Evolutionary conservation across 2,797 vertebrate genomes (phyloP).

Genomic region (Danio choprae): DNA sequence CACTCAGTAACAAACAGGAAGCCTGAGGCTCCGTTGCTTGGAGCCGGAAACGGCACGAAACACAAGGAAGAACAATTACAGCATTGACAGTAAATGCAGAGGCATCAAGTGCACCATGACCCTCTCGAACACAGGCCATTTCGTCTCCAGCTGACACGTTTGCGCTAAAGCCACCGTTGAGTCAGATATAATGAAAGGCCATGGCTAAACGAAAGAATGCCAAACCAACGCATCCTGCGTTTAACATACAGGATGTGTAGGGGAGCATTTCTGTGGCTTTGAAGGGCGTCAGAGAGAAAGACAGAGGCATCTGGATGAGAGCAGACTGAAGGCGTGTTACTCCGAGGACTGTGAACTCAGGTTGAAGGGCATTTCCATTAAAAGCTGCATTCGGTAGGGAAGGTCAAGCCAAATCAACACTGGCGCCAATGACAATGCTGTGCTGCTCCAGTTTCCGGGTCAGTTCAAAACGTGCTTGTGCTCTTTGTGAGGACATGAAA

Average conservation of each 20-base stretch:
- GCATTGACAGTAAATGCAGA: slow-evolving; percentile 69
- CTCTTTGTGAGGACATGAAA: slow-evolving; percentile 47
- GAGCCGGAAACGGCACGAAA: slow-evolving; percentile 81
- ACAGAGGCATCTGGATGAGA: slow-evolving; percentile 50
- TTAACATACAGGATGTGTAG: slow-evolving; percentile 55
- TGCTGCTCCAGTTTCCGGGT: slow-evolving; percentile 51
- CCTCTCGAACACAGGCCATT: slow-evolving; percentile 28
- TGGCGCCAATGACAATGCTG: slow-evolving; percentile 43
- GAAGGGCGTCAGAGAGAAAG: slow-evolving; percentile 44
- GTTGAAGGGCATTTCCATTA: slow-evolving; percentile 48
- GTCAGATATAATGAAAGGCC: slow-evolving; percentile 43
- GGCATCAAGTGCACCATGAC: slow-evolving; percentile 47
- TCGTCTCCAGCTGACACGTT: slow-evolving; percentile 21
- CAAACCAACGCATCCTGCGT: slow-evolving; percentile 52
- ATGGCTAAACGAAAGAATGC: slow-evolving; percentile 37
- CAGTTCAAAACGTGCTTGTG: slow-evolving; percentile 52
- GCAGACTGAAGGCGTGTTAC: slow-evolving; percentile 36
- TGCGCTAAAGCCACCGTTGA: slow-evolving; percentile 19
- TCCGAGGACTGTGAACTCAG: slow-evolving; percentile 35
- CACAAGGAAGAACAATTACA: slow-evolving; percentile 82
- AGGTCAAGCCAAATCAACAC: slow-evolving; percentile 43
- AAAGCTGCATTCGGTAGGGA: slow-evolving; percentile 45
- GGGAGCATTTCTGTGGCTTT: slow-evolving; percentile 47
- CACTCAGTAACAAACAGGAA: slow-evolving; percentile 84
- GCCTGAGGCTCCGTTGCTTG: slow-evolving; percentile 80